A percentile compares a stretch with the other conserved stretches of the same genome.
phyloP scores from a whole-genome alignment of 2,113 vertebrate genomes.

The Rhinogobius similis region DNA sequence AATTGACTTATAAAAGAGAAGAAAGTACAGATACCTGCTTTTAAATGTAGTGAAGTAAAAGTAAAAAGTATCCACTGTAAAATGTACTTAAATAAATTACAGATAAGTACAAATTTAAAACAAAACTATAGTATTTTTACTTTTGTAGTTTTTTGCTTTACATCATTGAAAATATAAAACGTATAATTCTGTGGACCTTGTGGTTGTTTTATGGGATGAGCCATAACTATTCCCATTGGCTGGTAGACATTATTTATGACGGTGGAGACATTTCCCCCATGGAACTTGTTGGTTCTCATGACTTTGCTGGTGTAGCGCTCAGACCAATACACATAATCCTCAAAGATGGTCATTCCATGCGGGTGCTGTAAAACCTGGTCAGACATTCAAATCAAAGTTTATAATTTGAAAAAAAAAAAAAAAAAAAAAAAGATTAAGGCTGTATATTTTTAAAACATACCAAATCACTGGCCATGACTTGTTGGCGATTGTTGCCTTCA shows the following conservation, averaged over 20 bases:
- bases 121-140: too few relatives aligned
- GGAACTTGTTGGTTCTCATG: slow-evolving; percentile 90
- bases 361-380: slow-evolving; percentile 85
- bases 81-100: too few relatives aligned
- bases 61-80: too few relatives aligned
- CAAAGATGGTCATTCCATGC: slow-evolving; percentile 87
- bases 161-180: not conserved
- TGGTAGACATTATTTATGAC: slow-evolving; percentile 81
- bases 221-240: slow-evolving; percentile 85
- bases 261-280: slow-evolving; percentile 86
- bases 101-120: too few relatives aligned
- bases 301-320: slow-evolving; percentile 82
- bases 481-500: slow-evolving; percentile 70
- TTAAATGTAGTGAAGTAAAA: too few relatives aligned
- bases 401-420: not conserved
- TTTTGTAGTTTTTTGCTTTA: too few relatives aligned
- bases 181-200: slow-evolving; percentile 61
- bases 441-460: slow-evolving; percentile 49
- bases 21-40: too few relatives aligned
- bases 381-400: not conserved
- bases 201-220: slow-evolving; percentile 87
- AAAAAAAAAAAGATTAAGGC: too few relatives aligned
- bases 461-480: slow-evolving; percentile 78
- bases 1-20: too few relatives aligned
- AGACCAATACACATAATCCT: slow-evolving; percentile 90